A percentile compares a stretch with the other conserved stretches of the same genome.
Evolutionary conservation across 1,140 invertebrate genomes (phyloP).

Genomic region (Aphelenchoides avenae): DNA sequence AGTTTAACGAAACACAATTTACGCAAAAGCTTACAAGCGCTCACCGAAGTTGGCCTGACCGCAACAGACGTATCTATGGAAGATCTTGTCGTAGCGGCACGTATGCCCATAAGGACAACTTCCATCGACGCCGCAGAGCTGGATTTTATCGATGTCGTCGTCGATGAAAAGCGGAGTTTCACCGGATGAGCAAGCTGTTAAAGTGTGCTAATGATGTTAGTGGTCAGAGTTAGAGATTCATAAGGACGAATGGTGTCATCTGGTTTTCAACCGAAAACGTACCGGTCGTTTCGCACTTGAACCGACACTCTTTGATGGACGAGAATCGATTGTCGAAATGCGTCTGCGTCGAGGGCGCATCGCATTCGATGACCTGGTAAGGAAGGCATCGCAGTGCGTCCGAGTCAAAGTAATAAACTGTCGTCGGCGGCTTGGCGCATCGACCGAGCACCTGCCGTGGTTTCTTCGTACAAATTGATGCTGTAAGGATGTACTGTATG

Average conservation of each 20-base stretch:
- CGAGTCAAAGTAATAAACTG: conserved; percentile 23
- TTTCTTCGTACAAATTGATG: conserved; percentile 13
- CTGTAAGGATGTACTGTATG: not conserved
- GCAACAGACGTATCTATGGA: too few relatives aligned
- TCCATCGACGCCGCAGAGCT: too few relatives aligned
- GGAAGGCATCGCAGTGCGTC: conserved; percentile 18
- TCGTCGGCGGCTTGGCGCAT: conserved; percentile 10
- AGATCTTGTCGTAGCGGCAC: too few relatives aligned
- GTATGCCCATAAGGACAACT: too few relatives aligned
- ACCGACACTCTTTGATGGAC: conserved; percentile 18
- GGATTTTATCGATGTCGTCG: too few relatives aligned
- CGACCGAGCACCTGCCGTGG: conserved; percentile 4
- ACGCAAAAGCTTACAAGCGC: conserved; percentile 14
- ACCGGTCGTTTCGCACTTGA: conserved; percentile 22
- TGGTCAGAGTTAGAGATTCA: too few relatives aligned
- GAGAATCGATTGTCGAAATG: conserved; percentile 12
- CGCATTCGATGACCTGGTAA: conserved; percentile 13
- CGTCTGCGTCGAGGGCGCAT: too few relatives aligned
- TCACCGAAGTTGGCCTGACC: too few relatives aligned
- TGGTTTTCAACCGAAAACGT: not conserved
- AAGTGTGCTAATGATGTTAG: too few relatives aligned
- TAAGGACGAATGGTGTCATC: not conserved
- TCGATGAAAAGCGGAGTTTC: conserved; percentile 2
- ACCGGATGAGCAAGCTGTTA: conserved; percentile 3
- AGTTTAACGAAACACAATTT: not conserved